Evolutionary conservation across 1,140 invertebrate genomes (phyloP).

Genomic region (Augochlora pura): DNA sequence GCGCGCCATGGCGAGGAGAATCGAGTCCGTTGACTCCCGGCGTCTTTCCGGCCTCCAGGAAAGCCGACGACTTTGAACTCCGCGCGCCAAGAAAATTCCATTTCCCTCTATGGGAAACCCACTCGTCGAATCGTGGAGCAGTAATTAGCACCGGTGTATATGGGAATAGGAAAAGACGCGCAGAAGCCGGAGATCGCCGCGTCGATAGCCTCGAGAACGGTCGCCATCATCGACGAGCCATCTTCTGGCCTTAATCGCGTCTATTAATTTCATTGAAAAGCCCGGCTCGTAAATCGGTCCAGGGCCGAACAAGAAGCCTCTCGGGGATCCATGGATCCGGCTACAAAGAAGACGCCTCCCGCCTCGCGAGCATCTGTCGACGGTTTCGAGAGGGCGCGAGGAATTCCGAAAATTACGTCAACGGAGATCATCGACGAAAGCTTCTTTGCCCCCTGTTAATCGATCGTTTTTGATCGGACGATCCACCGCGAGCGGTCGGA

Average conservation of each 20-base stretch:
- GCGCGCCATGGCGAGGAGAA: too few relatives aligned
- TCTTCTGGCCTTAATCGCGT: not conserved
- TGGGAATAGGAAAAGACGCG: constrained; percentile 37
- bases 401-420: not conserved
- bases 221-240: not conserved
- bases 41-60: constrained; percentile 54
- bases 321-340: not conserved
- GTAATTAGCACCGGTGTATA: constrained; percentile 54
- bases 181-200: constrained; percentile 8
- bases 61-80: constrained; percentile 56
- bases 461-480: constrained; percentile 5
- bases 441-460: constrained; percentile 1
- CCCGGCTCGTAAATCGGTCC: too few relatives aligned
- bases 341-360: too few relatives aligned
- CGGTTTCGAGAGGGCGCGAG: not conserved
- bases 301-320: too few relatives aligned
- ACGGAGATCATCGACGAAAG: not conserved
- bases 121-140: constrained; percentile 45
- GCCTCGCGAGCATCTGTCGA: not conserved
- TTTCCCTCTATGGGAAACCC: constrained; percentile 52
- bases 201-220: constrained; percentile 1
- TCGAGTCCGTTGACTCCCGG: constrained; percentile 40
- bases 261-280: not conserved
- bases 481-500: not conserved
- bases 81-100: constrained; percentile 57